Evolutionary conservation across 2,888 invertebrate species (phyloP).

Genomic region (Drosophila eohydei): DNA sequence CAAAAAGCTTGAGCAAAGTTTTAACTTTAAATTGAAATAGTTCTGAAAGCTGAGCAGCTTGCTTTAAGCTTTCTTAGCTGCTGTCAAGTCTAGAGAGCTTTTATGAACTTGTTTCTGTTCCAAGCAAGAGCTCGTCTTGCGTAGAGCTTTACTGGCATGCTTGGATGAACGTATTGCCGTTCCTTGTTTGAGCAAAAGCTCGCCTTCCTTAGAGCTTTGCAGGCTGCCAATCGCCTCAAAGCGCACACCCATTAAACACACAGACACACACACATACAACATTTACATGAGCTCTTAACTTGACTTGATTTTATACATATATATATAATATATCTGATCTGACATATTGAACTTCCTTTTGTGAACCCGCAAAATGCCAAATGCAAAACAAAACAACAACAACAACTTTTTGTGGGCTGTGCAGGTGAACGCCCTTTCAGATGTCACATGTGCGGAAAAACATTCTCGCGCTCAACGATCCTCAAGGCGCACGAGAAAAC

Average conservation of each 20-base stretch:
- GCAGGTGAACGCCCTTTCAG: conserved; percentile 94
- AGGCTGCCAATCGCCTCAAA: not conserved
- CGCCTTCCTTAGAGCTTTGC: not conserved
- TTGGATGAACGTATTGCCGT: not conserved
- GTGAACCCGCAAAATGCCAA: conserved; percentile 21
- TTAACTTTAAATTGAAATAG: not conserved
- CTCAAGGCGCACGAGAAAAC: conserved; percentile 97
- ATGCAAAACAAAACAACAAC: not conserved
- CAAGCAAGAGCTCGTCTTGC: not conserved
- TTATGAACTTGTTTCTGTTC: no score
- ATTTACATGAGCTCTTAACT: not conserved
- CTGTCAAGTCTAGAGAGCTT: not conserved
- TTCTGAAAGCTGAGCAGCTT: not conserved
- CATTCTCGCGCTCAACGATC: conserved; percentile 95
- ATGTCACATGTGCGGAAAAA: conserved; percentile 95
- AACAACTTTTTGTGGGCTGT: conserved; percentile 15
- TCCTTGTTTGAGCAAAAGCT: not conserved
- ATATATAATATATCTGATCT: conserved; percentile 11
- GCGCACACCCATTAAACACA: not conserved
- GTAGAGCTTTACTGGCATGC: not conserved
- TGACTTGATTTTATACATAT: not conserved
- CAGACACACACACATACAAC: not conserved
- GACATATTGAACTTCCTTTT: conserved; percentile 33
- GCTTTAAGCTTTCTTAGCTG: not conserved
- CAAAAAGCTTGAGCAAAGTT: not conserved